Conservation (phyloP, 2,888 invertebrate species). For the Platycheirus albimanus region DNA sequence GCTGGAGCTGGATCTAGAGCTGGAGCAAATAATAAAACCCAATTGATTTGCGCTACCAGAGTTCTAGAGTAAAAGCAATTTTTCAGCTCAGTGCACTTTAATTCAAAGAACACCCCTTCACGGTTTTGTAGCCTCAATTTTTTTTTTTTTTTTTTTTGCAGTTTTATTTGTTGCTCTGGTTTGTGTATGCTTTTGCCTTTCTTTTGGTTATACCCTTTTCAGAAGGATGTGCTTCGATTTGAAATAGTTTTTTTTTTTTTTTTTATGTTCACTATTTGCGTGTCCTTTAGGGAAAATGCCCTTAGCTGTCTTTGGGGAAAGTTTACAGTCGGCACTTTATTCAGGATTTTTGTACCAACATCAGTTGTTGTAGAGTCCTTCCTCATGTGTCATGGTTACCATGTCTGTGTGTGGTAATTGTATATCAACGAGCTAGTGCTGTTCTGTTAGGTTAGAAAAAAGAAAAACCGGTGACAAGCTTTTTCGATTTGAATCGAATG, state of each 20-base stretch:
- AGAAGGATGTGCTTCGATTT: slow-evolving; percentile 57
- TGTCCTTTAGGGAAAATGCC: slow-evolving; percentile 46
- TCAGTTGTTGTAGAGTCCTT: slow-evolving; percentile 16
- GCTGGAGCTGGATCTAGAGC: background rate
- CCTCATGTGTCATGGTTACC: slow-evolving; percentile 52
- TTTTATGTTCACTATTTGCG: slow-evolving; percentile 25
- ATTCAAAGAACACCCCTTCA: slow-evolving; percentile 78
- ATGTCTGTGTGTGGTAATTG: slow-evolving; percentile 69
- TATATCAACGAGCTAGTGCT: slow-evolving; percentile 60
- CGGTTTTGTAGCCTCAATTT: slow-evolving; percentile 49
- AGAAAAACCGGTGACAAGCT: slow-evolving; percentile 59
- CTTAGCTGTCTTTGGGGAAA: slow-evolving; percentile 52
- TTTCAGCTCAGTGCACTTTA: slow-evolving; percentile 83
- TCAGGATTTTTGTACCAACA: slow-evolving; percentile 47
- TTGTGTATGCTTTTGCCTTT: slow-evolving; percentile 12
- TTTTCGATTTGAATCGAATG: slow-evolving; percentile 65
- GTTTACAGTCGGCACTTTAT: slow-evolving; percentile 60
- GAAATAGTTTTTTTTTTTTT: slow-evolving; percentile 28
- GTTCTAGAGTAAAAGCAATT: slow-evolving; percentile 81
- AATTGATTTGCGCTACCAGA: slow-evolving; percentile 68
- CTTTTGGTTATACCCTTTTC: slow-evolving; percentile 13
- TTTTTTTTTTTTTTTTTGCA: no score
- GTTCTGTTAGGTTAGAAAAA: slow-evolving; percentile 18
- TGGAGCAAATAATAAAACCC: slow-evolving; percentile 60
- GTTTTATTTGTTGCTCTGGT: slow-evolving; percentile 22